Base-by-base conservation (phyloP, 2,888 invertebrate species). In the Morpho deidamia region DNA sequence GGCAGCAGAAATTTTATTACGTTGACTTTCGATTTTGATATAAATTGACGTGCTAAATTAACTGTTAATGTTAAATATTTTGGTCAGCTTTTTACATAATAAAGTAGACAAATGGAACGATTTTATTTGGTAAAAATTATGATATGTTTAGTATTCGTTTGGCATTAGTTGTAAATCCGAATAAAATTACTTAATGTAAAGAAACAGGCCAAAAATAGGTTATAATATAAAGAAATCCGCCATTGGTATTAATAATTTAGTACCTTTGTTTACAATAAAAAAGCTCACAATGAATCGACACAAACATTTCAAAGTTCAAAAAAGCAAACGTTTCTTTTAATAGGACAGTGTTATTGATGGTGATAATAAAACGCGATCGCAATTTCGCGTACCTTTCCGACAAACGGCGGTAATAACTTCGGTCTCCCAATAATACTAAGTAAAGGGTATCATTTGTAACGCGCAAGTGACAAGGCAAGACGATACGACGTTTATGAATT, bases 391-490 rank as follows among this genome's bases (percentile, higher is more conserved):
- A 51, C 50, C 38, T 48, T 55, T 57, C 53, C 55, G 55, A 59
- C 57, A 70, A 70, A 72, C 71, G 68, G 59, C 68, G 63, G 64
- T 58, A 60, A 59, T 61, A 61, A 61, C 54, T 66, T 53, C 44
- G 40, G 53, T 55, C 62, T 45, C 64, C 67, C 69, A 71, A 72
- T 74, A 73, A 71, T 69, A 69, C 70, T 71, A 72, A 71, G 72
- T 71, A 72, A 73, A 75, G 69, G 71, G 68, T 73, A 62, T 67
- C 68, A 72, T 77, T 76, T 74, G 66, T 75, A 65, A 72, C 61
- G 61, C 57, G 62, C 64, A 66, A 59, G 67, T 61, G 65, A 66
- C 55, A 50, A 59, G 55, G 52, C 51, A 44, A 53, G 62, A 48
- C 57, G 55, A 59, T 59, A 60, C 59, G 60, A 51, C 60, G 60